Percentiles rank a stretch among this genome's conserved stretches.
These are phyloP conservation scores for Alloplasta piceator DNA, from an alignment of 2,888 invertebrate genomes.

Conservation along the genomic window DNA sequence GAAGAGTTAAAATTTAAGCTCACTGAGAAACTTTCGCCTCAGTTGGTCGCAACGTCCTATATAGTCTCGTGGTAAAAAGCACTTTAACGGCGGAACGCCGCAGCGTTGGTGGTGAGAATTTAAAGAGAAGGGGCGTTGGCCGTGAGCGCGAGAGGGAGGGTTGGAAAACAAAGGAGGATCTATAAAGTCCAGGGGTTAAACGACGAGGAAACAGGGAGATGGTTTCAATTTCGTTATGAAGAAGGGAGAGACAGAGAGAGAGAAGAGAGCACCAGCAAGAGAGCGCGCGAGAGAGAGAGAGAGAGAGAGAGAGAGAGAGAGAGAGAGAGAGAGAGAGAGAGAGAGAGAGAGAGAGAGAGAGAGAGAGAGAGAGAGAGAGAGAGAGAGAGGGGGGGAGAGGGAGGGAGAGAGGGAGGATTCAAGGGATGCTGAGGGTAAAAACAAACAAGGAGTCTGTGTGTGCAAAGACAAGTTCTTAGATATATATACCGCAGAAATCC, in stretches of 20 bases:
- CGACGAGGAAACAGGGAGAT: constrained; percentile 41
- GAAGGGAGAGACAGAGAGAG: neutral
- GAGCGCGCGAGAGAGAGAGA: neutral
- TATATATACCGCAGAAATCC: constrained; percentile 5
- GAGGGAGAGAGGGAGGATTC: constrained; percentile 13
- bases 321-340: neutral
- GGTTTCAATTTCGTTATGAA: constrained; percentile 50
- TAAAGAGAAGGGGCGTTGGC: neutral
- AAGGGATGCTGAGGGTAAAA: constrained; percentile 26
- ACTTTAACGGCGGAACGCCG: constrained; percentile 23
- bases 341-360: neutral
- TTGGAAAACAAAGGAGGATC: constrained; percentile 25
- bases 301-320: no score
- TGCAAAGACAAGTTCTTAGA: neutral
- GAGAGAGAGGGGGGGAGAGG: neutral
- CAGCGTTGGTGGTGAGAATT: neutral
- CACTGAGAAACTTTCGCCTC: constrained; percentile 43
- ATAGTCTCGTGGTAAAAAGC: constrained; percentile 20
- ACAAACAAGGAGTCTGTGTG: constrained; percentile 46
- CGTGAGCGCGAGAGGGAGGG: neutral
- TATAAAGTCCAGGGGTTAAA: constrained; percentile 41
- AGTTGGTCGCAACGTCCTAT: constrained; percentile 40
- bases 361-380: neutral
- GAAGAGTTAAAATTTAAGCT: constrained; percentile 47
- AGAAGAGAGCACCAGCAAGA: no score